Percentiles rank a stretch among this genome's conserved stretches.
Conservation (phyloP, 2,888 invertebrate genomes). For the Cataglyphis albicans region DNA sequence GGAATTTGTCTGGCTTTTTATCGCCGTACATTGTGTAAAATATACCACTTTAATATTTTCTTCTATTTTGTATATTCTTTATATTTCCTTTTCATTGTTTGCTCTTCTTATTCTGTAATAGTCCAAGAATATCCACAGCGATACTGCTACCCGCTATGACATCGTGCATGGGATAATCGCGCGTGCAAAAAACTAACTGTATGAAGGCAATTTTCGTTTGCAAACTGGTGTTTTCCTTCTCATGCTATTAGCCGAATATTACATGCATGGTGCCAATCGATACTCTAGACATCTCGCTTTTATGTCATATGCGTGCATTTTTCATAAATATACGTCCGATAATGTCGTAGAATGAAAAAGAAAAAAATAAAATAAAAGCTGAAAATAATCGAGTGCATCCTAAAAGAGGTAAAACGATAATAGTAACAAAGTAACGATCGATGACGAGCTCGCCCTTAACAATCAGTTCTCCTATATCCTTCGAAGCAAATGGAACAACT, state of each 20-base stretch:
- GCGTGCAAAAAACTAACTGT: not conserved
- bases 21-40: not conserved
- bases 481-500: constrained; percentile 32
- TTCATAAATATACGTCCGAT: not conserved
- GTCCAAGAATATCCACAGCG: not conserved
- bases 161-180: not conserved
- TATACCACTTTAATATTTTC: not conserved
- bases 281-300: not conserved
- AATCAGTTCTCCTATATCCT: not conserved
- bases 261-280: constrained; percentile 2
- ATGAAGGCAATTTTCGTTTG: constrained; percentile 6
- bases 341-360: not conserved
- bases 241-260: constrained; percentile 27
- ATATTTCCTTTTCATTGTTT: not conserved
- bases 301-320: not conserved
- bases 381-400: not conserved
- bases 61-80: not conserved
- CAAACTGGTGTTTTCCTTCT: constrained; percentile 8
- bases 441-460: not conserved
- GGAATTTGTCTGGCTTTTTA: not conserved
- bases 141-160: too few relatives aligned
- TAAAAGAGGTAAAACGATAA: not conserved
- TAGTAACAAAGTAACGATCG: not conserved
- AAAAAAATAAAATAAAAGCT: not conserved
- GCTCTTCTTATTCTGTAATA: not conserved